These are phyloP conservation scores for Dryobota labecula DNA, from an alignment of 2,888 invertebrate species.

Conservation along the genomic window DNA sequence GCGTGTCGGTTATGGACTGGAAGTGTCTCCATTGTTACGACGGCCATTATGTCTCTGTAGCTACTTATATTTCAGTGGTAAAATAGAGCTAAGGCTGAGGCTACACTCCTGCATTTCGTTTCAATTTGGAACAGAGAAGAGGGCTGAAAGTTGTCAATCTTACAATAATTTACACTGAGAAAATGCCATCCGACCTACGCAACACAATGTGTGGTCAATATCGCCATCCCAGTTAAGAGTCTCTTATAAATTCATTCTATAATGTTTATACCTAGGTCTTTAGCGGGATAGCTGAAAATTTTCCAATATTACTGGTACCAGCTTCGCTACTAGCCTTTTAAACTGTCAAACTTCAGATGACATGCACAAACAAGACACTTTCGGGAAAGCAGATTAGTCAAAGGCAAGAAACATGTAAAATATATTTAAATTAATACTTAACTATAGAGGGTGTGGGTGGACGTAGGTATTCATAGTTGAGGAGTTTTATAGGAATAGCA, in stretches of 20 bases:
- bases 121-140: neutral
- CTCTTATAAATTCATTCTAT: neutral
- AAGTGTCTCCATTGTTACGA: conserved; percentile 51
- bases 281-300: conserved; percentile 16
- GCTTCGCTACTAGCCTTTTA: conserved; percentile 50
- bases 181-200: neutral
- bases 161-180: neutral
- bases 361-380: conserved; percentile 35
- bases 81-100: conserved; percentile 12
- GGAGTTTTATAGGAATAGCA: too few species aligned
- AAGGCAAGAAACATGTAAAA: conserved; percentile 11
- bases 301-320: neutral
- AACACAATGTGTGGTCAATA: neutral
- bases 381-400: conserved; percentile 23
- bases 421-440: too few species aligned
- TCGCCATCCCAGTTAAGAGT: neutral
- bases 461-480: too few species aligned
- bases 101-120: conserved; percentile 1
- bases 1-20: conserved; percentile 53
- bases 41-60: conserved; percentile 18
- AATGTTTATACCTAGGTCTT: too few species aligned
- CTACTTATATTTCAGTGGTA: conserved; percentile 15
- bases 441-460: too few species aligned
- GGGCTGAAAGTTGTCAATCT: neutral
- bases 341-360: conserved; percentile 43